These are phyloP conservation scores for Aplocera efformata DNA, from an alignment of 2,888 invertebrate genomes.

Conservation along the genomic window DNA sequence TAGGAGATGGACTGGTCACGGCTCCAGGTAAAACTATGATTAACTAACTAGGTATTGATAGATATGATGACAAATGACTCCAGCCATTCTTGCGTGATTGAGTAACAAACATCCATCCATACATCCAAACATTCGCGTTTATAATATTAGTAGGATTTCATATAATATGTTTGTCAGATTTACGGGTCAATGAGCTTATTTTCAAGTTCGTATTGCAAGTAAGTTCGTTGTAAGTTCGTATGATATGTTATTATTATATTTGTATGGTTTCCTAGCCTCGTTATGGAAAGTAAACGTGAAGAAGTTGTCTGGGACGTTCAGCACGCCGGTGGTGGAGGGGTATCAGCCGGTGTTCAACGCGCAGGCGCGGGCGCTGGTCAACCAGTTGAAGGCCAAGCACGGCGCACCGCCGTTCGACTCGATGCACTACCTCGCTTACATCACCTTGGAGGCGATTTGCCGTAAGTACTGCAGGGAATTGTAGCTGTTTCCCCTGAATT, in stretches of 20 bases:
- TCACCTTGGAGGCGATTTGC: constrained; percentile 55
- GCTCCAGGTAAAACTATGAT: constrained; percentile 44
- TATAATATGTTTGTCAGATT: too few species aligned
- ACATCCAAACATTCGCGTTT: too few species aligned
- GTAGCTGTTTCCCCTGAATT: neutral
- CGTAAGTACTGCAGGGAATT: constrained; percentile 40
- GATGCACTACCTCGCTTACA: constrained; percentile 42
- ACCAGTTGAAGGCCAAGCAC: constrained; percentile 35
- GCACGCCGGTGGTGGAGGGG: constrained; percentile 42
- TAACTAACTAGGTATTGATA: neutral
- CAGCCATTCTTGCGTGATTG: too few species aligned
- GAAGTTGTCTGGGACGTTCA: constrained; percentile 52
- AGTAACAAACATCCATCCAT: too few species aligned
- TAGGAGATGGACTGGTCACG: constrained; percentile 58
- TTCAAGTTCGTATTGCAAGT: too few species aligned
- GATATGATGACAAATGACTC: too few species aligned
- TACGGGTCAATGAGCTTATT: too few species aligned
- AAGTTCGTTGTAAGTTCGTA: too few species aligned
- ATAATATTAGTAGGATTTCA: too few species aligned
- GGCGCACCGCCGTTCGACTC: constrained; percentile 47
- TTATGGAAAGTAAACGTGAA: constrained; percentile 60
- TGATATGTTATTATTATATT: too few species aligned
- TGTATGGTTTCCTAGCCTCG: constrained; percentile 39
- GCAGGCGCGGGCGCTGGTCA: constrained; percentile 43
- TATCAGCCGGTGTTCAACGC: constrained; percentile 52